Conservation (phyloP, 53 echinoderm and acorn worm genomes). For the Echinometra lucunter region DNA sequence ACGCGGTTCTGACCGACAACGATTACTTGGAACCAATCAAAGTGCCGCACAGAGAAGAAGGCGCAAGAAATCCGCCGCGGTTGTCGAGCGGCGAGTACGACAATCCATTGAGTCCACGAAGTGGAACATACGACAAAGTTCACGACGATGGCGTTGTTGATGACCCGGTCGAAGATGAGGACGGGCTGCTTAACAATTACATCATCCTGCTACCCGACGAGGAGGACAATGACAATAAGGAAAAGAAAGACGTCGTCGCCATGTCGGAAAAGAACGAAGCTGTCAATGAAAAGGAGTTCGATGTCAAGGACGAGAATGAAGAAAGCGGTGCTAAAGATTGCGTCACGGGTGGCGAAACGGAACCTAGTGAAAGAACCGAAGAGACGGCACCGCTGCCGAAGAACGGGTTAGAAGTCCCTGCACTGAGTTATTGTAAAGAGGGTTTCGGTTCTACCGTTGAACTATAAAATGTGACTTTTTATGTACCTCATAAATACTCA, state of each 20-base stretch:
- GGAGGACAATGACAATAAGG: background rate
- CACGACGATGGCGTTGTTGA: background rate
- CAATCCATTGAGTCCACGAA: constrained; percentile 42
- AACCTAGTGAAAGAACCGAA: background rate
- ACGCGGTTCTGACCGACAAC: background rate
- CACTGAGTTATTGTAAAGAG: background rate
- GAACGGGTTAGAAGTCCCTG: constrained; percentile 30
- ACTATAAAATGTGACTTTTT: background rate
- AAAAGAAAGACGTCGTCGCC: background rate
- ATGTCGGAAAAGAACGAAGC: background rate
- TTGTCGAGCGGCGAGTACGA: constrained; percentile 46
- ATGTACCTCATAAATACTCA: background rate
- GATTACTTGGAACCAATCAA: constrained; percentile 39
- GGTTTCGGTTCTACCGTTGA: constrained; percentile 56
- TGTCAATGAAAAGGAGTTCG: background rate
- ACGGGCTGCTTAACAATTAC: constrained; percentile 55
- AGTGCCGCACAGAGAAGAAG: background rate
- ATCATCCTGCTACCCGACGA: constrained; percentile 50
- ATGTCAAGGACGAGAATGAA: background rate
- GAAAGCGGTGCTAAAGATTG: background rate
- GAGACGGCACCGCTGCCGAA: background rate
- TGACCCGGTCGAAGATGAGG: background rate
- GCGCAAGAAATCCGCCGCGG: background rate
- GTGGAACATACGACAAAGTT: background rate
- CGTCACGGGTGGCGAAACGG: background rate